Conservation (phyloP, 1,140 invertebrate genomes). For the Lordiphosa stackelbergi region DNA sequence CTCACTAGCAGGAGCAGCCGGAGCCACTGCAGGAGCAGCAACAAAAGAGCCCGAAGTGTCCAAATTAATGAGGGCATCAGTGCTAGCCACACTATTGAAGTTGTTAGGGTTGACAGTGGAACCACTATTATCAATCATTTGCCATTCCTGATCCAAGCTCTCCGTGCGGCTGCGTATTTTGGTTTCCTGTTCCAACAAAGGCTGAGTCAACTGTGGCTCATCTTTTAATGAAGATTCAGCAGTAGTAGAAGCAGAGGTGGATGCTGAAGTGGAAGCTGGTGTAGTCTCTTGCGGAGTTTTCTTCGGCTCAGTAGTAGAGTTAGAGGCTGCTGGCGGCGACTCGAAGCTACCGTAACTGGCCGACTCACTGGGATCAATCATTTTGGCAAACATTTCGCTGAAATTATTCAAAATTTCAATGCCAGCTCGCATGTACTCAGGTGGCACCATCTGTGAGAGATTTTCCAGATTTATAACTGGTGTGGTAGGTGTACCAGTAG, state of each 20-base stretch:
- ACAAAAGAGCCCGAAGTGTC: slow-evolving; percentile 4
- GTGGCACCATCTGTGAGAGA: slow-evolving; percentile 60
- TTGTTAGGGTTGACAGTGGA: slow-evolving; percentile 23
- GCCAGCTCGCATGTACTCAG: slow-evolving; percentile 66
- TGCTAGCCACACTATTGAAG: slow-evolving; percentile 7
- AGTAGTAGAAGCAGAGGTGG: slow-evolving; percentile 3
- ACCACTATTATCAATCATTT: slow-evolving; percentile 52
- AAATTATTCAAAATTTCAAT: slow-evolving; percentile 72
- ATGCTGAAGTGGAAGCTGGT: slow-evolving; percentile 3
- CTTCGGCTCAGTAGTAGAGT: slow-evolving; percentile 14
- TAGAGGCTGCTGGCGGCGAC: slow-evolving; percentile 15
- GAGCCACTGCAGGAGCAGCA: slow-evolving; percentile 11
- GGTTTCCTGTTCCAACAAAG: background rate
- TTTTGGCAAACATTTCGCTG: slow-evolving; percentile 73
- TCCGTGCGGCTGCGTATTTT: slow-evolving; percentile 40
- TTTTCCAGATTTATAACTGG: slow-evolving; percentile 57
- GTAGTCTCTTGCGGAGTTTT: slow-evolving; percentile 10
- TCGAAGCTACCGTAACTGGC: slow-evolving; percentile 6
- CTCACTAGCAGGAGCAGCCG: background rate
- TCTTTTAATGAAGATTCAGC: slow-evolving; percentile 17
- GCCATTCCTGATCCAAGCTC: slow-evolving; percentile 63
- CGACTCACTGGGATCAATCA: slow-evolving; percentile 61
- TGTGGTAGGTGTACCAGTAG: slow-evolving; percentile 26
- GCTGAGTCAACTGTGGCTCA: slow-evolving; percentile 8
- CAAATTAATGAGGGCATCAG: slow-evolving; percentile 50